Evolutionary conservation across 2,113 vertebrate genomes (phyloP).

Genomic region (Ardeotis arabs): DNA sequence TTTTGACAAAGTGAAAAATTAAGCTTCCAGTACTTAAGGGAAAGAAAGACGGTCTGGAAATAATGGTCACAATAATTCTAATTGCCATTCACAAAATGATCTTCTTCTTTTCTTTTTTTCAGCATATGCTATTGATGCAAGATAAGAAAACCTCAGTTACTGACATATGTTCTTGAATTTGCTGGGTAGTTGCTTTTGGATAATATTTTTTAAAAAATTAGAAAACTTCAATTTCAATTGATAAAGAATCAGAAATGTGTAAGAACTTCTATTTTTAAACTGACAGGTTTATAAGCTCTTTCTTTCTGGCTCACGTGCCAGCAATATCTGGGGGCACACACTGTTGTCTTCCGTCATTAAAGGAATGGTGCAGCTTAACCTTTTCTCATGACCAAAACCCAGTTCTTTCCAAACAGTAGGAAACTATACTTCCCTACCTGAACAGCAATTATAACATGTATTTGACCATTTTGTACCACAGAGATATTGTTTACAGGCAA

Average conservation of each 20-base stretch:
- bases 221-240: neutral
- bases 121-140: neutral
- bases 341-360: neutral
- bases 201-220: neutral
- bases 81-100: neutral
- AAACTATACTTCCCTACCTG: neutral
- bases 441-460: neutral
- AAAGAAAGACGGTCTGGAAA: neutral
- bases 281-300: neutral
- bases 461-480: neutral
- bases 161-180: neutral
- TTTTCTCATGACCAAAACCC: neutral
- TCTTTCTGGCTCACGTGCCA: neutral
- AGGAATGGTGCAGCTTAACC: neutral
- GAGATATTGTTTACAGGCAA: neutral
- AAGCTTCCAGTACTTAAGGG: neutral
- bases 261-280: neutral
- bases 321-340: fast-evolving
- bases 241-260: neutral
- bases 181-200: neutral
- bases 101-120: neutral
- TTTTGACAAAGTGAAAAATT: constrained; percentile 8
- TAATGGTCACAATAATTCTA: neutral
- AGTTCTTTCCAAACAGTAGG: neutral
- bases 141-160: neutral